These are phyloP conservation scores for Microtus ochrogaster DNA, from an alignment of 2,113 vertebrate species.

Conservation along the genomic window DNA sequence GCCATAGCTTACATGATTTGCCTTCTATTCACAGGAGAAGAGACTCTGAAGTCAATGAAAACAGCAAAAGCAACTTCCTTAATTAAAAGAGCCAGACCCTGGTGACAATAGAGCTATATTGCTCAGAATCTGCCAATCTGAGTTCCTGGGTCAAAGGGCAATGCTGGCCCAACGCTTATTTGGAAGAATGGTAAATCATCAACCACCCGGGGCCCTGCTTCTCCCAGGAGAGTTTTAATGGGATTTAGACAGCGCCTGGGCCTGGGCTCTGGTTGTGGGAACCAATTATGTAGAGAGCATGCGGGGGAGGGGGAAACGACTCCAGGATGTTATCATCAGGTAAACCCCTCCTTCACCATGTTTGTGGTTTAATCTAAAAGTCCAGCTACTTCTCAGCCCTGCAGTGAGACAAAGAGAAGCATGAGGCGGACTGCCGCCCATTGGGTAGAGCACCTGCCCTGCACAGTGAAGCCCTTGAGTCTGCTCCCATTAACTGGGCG, in stretches of 20 bases:
- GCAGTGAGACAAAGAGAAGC: neutral
- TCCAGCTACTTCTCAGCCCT: neutral
- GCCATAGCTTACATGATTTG: neutral
- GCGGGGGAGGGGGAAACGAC: neutral
- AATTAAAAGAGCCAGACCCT: slow-evolving; percentile 1
- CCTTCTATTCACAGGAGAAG: slow-evolving; percentile 22
- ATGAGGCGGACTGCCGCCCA: neutral
- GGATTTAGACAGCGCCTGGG: neutral
- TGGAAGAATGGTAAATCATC: slow-evolving; percentile 63
- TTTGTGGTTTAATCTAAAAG: neutral
- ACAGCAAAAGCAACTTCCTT: slow-evolving; percentile 31
- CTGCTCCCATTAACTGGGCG: neutral
- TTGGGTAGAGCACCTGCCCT: no score
- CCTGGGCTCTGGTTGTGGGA: neutral
- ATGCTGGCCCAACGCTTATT: slow-evolving; percentile 8
- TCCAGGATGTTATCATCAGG: neutral
- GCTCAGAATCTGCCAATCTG: slow-evolving; percentile 14
- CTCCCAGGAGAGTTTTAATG: neutral
- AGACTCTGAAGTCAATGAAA: neutral
- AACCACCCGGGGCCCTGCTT: neutral
- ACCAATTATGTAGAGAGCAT: neutral
- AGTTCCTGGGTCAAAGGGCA: slow-evolving; percentile 50
- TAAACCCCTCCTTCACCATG: neutral
- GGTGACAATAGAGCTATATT: neutral
- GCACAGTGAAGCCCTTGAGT: neutral